Evolutionary conservation across 2,888 invertebrate genomes (phyloP).

Genomic region (Microlaimidae sp.): DNA sequence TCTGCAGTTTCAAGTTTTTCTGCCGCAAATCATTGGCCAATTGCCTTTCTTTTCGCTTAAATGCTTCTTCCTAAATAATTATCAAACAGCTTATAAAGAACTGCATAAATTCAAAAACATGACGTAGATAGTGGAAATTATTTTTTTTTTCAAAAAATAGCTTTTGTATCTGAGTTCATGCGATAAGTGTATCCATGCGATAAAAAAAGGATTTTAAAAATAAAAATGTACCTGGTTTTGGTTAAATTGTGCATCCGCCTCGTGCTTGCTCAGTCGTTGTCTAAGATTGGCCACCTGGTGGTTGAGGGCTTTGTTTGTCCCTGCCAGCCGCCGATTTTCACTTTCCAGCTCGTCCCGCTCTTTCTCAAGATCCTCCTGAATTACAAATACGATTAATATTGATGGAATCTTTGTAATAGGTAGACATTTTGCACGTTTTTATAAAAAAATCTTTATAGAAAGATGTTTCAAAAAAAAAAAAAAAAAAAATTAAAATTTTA

Average conservation of each 20-base stretch:
- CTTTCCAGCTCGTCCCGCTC: conserved; percentile 15
- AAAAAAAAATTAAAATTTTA: no score
- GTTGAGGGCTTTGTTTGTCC: background rate
- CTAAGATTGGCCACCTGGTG: background rate
- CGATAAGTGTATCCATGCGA: no score
- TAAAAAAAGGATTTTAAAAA: no score
- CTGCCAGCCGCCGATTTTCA: background rate
- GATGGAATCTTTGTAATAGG: no score
- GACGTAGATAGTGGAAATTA: no score
- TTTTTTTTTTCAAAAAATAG: no score
- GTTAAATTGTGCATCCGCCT: background rate
- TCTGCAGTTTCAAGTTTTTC: conserved; percentile 1
- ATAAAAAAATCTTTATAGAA: no score
- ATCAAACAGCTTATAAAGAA: background rate
- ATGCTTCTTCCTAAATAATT: conserved; percentile 1
- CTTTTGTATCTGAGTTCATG: no score
- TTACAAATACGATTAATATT: no score
- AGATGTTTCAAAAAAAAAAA: no score
- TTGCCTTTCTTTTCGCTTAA: background rate
- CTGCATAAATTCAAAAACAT: no score
- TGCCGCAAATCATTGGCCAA: background rate
- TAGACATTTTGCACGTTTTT: no score
- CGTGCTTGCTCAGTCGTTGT: background rate
- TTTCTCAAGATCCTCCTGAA: conserved; percentile 16
- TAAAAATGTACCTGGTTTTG: conserved; percentile 3